Percentiles rank a stretch among this genome's conserved stretches.
These are phyloP conservation scores for Tenodera sinensis DNA, from an alignment of 2,888 invertebrate species.

Conservation along the genomic window DNA sequence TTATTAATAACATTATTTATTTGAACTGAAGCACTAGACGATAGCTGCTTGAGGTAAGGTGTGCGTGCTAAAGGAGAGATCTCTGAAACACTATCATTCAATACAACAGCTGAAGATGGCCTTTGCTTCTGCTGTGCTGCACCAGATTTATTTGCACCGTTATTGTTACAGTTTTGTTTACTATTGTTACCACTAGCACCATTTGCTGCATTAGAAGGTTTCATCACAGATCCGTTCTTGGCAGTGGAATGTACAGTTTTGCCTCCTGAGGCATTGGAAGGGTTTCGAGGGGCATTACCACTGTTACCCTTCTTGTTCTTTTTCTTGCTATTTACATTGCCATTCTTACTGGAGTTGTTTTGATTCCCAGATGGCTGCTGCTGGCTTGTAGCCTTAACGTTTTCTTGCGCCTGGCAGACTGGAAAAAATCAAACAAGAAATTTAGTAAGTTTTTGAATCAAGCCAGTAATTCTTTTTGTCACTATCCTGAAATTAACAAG, in stretches of 20 bases:
- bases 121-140: neutral
- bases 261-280: neutral
- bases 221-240: neutral
- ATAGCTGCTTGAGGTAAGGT: neutral
- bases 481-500: neutral
- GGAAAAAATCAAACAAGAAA: conserved; percentile 3
- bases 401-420: conserved; percentile 33
- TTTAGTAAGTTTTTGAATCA: neutral
- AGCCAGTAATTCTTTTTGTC: neutral
- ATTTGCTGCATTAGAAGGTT: neutral
- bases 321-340: conserved; percentile 30
- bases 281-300: neutral
- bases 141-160: neutral
- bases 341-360: conserved; percentile 32
- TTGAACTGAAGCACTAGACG: neutral
- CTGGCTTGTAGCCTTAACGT: conserved; percentile 33
- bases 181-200: neutral
- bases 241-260: conserved; percentile 26
- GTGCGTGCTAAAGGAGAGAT: neutral
- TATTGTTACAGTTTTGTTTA: neutral
- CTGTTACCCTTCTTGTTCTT: conserved; percentile 31
- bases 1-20: conserved; percentile 21
- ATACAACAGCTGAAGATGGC: neutral
- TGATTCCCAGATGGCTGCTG: conserved; percentile 36
- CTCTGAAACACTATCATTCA: neutral